Percentiles rank a stretch among this genome's conserved stretches.
phyloP scores from a whole-genome alignment of 2,888 invertebrate species.

The Tipula helvola region DNA sequence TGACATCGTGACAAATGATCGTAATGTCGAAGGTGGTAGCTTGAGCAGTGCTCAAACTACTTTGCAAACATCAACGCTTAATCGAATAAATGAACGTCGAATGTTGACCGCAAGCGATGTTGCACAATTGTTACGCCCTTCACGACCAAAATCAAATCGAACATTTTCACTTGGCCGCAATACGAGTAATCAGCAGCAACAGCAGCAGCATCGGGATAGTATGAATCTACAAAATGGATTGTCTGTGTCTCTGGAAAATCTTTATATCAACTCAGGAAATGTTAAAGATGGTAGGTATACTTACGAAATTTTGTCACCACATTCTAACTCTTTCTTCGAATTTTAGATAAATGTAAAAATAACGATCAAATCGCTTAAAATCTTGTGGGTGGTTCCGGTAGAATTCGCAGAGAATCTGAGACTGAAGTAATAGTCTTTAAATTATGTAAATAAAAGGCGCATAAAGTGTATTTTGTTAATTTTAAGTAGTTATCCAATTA shows the following conservation, averaged over 20 bases:
- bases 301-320: background rate
- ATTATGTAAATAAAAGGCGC: background rate
- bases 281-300: background rate
- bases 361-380: background rate
- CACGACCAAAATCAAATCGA: slow-evolving; percentile 17
- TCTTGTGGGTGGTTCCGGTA: background rate
- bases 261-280: background rate
- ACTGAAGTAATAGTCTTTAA: slow-evolving; percentile 8
- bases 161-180: background rate
- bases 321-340: background rate
- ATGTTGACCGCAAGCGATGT: slow-evolving; percentile 30
- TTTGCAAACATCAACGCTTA: slow-evolving; percentile 19
- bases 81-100: background rate
- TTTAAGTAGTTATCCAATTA: slow-evolving; percentile 4
- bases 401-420: background rate
- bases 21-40: slow-evolving; percentile 21
- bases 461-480: background rate
- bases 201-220: background rate
- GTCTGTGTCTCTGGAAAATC: background rate
- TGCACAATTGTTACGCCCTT: slow-evolving; percentile 29
- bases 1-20: too few relatives aligned
- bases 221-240: background rate
- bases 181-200: background rate
- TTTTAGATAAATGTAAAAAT: background rate
- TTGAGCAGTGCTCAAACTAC: slow-evolving; percentile 19